Conservation (phyloP, 2,888 invertebrate species). For the Seira sanloemensis region DNA sequence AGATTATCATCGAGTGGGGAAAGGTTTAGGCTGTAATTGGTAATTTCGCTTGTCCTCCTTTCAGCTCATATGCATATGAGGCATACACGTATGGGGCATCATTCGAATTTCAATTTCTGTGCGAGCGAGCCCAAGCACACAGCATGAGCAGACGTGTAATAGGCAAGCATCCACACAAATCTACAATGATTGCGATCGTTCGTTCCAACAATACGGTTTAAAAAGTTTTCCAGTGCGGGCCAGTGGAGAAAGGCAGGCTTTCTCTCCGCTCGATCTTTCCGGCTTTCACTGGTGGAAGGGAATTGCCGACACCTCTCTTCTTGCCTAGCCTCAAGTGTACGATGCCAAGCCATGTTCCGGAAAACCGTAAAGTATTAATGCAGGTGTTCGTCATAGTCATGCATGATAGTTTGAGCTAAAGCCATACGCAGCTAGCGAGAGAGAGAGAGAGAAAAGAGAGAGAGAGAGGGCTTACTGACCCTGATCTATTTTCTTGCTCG, state of each 20-base stretch:
- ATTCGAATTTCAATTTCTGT: constrained; percentile 2
- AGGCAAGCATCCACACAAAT: not conserved
- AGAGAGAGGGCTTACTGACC: constrained; percentile 45
- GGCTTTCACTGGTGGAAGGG: no score
- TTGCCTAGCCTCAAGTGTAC: no score
- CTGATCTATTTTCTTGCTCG: constrained; percentile 55
- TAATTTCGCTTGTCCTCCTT: not conserved
- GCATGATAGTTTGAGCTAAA: constrained; percentile 14
- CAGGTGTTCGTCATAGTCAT: constrained; percentile 36
- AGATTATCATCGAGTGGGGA: constrained; percentile 9
- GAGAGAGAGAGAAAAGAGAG: constrained; percentile 17
- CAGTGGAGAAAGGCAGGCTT: no score
- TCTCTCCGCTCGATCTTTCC: no score
- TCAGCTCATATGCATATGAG: no score
- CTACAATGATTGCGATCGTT: not conserved
- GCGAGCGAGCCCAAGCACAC: not conserved
- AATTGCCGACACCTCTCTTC: no score
- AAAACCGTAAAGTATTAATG: constrained; percentile 44
- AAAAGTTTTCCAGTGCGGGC: no score
- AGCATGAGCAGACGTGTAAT: no score
- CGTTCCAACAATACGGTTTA: no score
- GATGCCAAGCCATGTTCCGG: constrained; percentile 15
- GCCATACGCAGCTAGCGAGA: constrained; percentile 15
- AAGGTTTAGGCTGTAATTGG: constrained; percentile 20
- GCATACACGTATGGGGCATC: not conserved